Evolutionary conservation across 2,888 invertebrate species (phyloP), one percentile per base, ranked within the genome.

Genomic region (Blomia tropicalis): DNA sequence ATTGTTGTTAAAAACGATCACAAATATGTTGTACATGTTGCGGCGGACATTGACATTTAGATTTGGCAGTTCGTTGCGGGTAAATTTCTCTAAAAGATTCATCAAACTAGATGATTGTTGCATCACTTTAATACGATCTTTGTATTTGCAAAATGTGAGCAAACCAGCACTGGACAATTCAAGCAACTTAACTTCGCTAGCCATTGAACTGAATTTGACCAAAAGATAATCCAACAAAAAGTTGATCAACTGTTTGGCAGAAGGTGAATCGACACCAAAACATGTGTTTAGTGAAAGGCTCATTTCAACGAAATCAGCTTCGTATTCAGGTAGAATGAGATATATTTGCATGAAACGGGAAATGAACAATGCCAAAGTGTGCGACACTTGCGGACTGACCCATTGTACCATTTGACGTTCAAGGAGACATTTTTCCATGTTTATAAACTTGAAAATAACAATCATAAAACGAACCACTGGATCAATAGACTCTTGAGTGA

Each of bases 311-410:
- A 81, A 81, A 70, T 77, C 78, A n/a, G n/a, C n/a, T n/a, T n/a
- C n/a, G 65, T 77, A 77, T 36, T 56, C 56, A 2, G 56, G 56
- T 17, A 82, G 81, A 70, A 83, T 75, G 64, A 87, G 75, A 71
- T 86, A 89, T 1, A 81, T 80, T 67, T 81, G 77, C 56, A 83
- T 80, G 84, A 85, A 88, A 68, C 83, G 79, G 69, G 82, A 81
- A 53, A 89, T 75, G 70, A 86, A 83, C 86, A 87, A 88, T 68
- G 85, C 82, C 53, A 83, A 76, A 0, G 83, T 83, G 47, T 82
- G 81, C 1, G 83, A 82, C 1, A 88, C 79, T 73, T 87, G 85
- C 0, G 87, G 87, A 71, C 87, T 87, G 68, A 87, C 79, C 66
- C 81, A 77, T 66, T 78, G 78, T 0, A 77, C 76, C 65, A 85